Evolutionary conservation across 2,797 vertebrate species (phyloP), one percentile per base, ranked within the genome.

Genomic region (Chelonia mydas): DNA sequence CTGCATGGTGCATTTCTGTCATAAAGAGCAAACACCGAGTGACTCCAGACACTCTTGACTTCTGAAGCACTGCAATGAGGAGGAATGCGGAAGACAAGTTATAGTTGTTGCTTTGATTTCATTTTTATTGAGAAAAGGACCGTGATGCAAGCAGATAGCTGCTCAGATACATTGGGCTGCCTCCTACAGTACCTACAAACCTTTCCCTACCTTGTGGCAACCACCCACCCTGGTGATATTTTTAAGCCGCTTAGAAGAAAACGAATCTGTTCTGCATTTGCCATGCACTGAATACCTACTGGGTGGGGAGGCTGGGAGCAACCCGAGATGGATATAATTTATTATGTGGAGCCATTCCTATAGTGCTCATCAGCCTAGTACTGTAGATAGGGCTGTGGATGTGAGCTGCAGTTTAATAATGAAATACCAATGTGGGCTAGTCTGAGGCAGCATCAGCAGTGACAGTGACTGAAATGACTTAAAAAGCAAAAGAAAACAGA

Each of bases 271-370:
- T 93, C 88, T 95, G 89, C 82, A 65, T 95, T 97, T 96, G 90
- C 94, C 85, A 95, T 87, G 15, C 84, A 94, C 89, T 87, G 84
- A 90, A 89, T 92, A 79, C 84, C 92, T 96, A 79, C 91, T 81
- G 83, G 83, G 83, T 23, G 93, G 72, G 87, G 82, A 94, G 74
- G 84, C 37, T 53, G 51, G 74, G 77, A 61, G 84, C 90, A 88
- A 92, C 81, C 74, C 74, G 88, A 95, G 91, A 94, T 54, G 61
- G 72, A 83, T 59, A 83, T 45, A 90, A 96, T 97, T 93, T 51
- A 96, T 98, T 97, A 97, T 97, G 97, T 95, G 97, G 97, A 89
- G 87, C 61, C 27, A 25, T 90, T 94, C 76, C 94, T 96, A 86
- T 83, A 90, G 85, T 80, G 89, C 92, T 93, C 90, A 94, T 95